phyloP scores from a whole-genome alignment of 2,888 invertebrate species.

The Eupithecia exiguata region DNA sequence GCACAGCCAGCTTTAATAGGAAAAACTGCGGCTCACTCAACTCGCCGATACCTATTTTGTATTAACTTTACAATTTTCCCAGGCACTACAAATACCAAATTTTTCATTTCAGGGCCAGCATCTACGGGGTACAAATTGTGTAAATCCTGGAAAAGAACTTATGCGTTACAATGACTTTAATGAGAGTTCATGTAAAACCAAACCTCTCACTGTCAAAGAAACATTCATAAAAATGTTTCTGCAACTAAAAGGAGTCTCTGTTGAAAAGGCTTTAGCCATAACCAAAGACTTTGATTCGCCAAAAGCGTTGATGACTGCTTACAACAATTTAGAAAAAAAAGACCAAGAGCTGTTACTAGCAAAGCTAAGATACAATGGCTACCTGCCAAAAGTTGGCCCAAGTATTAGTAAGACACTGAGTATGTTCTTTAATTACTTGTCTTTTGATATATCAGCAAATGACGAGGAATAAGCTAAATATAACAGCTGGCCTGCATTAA shows the following conservation, averaged over 20 bases:
- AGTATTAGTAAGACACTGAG: conserved; percentile 86
- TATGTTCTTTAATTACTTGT: conserved; percentile 82
- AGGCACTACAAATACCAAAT: no score
- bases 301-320: conserved; percentile 69
- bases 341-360: conserved; percentile 85
- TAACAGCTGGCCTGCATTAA: background rate
- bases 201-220: conserved; percentile 89
- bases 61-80: no score
- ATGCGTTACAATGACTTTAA: conserved; percentile 92
- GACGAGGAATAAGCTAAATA: background rate
- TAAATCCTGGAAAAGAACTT: conserved; percentile 67
- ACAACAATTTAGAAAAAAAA: conserved; percentile 63
- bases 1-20: no score
- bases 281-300: conserved; percentile 87
- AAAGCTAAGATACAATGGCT: conserved; percentile 83
- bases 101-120: conserved; percentile 17
- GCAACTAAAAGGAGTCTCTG: conserved; percentile 93
- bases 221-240: conserved; percentile 93
- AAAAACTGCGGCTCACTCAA: no score
- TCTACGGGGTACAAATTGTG: conserved; percentile 83
- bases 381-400: conserved; percentile 86
- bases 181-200: conserved; percentile 87
- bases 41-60: no score
- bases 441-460: background rate
- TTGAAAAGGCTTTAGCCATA: conserved; percentile 93